Base-by-base conservation (phyloP, 2,113 vertebrate genomes). In the Riparia riparia region DNA sequence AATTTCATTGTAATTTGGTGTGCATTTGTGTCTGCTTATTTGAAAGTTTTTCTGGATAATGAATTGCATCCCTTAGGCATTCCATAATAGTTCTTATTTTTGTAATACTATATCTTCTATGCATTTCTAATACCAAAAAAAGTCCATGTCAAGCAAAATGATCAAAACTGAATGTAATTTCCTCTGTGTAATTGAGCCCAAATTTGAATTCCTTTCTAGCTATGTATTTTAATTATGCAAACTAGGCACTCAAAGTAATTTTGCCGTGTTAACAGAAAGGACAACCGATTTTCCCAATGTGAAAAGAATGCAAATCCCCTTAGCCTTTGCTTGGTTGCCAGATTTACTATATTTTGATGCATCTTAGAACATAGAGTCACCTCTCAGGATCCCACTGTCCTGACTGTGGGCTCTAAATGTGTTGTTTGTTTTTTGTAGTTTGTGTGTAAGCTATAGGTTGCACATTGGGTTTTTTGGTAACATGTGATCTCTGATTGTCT, bases 1-100 rank as follows among this genome's bases (percentile, higher is more conserved):
- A 96, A 97, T 96, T 91, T 95, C 95, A 95, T 96, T 96, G 89
- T 86, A 95, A 97, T 93, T 96, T 95, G 97, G 70, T 78, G 84
- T 89, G 79, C 53, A 72, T 95, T 97, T 94, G 61, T 90, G 50
- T 86, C 73, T 93, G 83, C 51, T 86, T 93, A 86, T 74, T 96
- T 94, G 53, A 95, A 95, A 94, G 41, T 65, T 81, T 93, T 92
- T 95, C 92, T 94, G 65, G 80, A 91, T 97, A 97, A 97, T 89
- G 66, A 97, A 94, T 97, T 94, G 82, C 45, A 86, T 96, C 95
- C 88, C 95, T 78, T 24, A 82, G 84, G 80, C 76, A 93, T 82
- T 95, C 91, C 90, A 54, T 82, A 95, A 88, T 53, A 77, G 50
- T 86, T 90, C 95, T 96, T 83, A 85, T 97, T 97, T 96, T 79